Evolutionary conservation across 2,888 invertebrate species (phyloP), one percentile per base, ranked within the genome.

Genomic region (Lasioglossum morio): DNA sequence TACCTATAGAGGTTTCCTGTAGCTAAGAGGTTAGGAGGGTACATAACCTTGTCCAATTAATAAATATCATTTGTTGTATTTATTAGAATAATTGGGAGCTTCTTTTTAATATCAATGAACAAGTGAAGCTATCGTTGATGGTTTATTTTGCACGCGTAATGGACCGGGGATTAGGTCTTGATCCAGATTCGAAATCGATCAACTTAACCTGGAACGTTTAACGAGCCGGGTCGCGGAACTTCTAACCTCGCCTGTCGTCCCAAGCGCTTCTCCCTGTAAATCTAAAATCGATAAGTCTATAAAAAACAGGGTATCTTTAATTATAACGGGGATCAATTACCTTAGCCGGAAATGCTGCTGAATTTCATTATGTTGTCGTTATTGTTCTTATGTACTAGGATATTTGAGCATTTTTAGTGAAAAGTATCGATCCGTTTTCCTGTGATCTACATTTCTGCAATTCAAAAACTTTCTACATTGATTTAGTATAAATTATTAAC

Each of bases 171-270:
- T 82, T 78, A 85, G 40, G 72, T 77, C 30, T 70, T 48, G 73
- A 57, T 69, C 66, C 27, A 57, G 48, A 86, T 86, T 77, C 77
- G 34, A 40, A 82, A 82, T 87, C 79, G 87, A 86, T 86, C 82
- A 80, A 77, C 23, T 74, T 75, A 77, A 80, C 48, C 37, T 57
- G 66, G 48, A 34, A 60, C 79, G 82, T 75, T 86, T 66, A 82
- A 80, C 86, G 57, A 46, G 69, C 46, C 66, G 53, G 86, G 79
- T 87, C 77, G 27, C 75, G 40, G 77, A 82, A 87, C 86, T 79
- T 81, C 30, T 69, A 79, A 74, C 70, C 76, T 69, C 48, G 75
- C 60, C 37, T 53, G 73, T 60, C 86, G 27, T 74, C 12, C 63
- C 74, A 40, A 12, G 30, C 69, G 70, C 53, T 77, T 76, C 34